These are phyloP conservation scores for Clusia tigrina DNA, from an alignment of 2,888 invertebrate species.

Conservation along the genomic window DNA sequence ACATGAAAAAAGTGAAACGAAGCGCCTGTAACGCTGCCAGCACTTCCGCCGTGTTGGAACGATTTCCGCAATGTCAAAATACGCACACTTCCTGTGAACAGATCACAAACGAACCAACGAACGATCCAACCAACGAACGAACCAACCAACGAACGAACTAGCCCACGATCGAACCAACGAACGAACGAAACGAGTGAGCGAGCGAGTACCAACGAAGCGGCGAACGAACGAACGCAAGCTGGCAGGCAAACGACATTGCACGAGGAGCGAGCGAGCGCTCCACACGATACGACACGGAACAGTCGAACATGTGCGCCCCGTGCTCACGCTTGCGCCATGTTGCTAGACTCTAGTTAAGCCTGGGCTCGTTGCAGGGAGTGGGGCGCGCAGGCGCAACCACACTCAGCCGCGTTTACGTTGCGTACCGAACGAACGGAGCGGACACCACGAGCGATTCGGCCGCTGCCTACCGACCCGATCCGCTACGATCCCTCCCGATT, in stretches of 20 bases:
- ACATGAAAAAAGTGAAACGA: neutral
- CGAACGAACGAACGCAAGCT: neutral
- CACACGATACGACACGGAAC: too few species aligned
- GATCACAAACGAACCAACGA: neutral
- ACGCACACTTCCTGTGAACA: neutral
- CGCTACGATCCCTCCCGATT: too few species aligned
- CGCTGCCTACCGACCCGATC: too few species aligned
- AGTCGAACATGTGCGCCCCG: too few species aligned
- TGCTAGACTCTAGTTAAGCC: too few species aligned
- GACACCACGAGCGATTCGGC: neutral
- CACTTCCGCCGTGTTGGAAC: neutral
- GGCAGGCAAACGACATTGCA: too few species aligned
- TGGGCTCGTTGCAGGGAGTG: too few species aligned
- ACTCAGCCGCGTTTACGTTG: neutral
- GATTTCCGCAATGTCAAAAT: constrained; percentile 1
- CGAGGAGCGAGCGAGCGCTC: too few species aligned
- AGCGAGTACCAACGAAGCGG: neutral
- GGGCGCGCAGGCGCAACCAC: neutral
- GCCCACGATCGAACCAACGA: neutral
- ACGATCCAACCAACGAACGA: neutral
- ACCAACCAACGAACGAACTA: neutral
- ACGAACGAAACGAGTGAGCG: neutral
- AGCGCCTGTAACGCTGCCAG: neutral
- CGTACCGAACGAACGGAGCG: neutral
- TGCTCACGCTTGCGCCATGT: too few species aligned